Evolutionary conservation across 2,113 vertebrate genomes (phyloP).

Genomic region (Indri indri): DNA sequence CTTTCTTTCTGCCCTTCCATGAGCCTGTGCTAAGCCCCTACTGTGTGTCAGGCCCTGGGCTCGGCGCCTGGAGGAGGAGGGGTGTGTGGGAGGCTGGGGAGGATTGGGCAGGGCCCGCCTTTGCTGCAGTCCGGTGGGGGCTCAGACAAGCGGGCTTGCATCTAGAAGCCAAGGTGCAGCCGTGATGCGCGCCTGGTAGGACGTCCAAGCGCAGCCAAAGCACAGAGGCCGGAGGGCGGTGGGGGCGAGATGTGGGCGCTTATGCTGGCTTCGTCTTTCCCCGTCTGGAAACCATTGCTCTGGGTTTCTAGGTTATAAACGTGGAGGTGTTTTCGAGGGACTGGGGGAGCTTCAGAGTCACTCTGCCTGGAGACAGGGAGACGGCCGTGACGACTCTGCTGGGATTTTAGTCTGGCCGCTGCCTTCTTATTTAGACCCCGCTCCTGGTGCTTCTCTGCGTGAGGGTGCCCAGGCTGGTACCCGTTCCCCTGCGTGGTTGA

Average conservation of each 20-base stretch:
- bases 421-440: background rate
- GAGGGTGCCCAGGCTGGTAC: background rate
- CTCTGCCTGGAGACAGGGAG: background rate
- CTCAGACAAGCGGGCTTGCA: accelerated
- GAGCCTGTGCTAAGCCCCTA: constrained; percentile 1
- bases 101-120: accelerated
- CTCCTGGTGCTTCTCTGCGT: background rate
- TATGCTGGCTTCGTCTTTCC: background rate
- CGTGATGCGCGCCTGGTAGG: background rate
- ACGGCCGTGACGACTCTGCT: background rate
- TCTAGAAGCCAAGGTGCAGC: background rate
- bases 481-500: background rate
- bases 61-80: background rate
- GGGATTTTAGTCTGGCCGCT: background rate
- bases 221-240: background rate
- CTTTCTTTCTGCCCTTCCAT: background rate
- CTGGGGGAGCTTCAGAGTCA: background rate
- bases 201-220: background rate
- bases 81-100: background rate
- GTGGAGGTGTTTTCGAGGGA: background rate
- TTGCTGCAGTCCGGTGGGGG: background rate
- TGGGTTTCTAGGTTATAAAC: background rate
- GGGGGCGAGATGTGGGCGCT: too few species aligned
- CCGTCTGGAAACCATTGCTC: background rate
- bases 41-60: background rate